Evolutionary conservation across 1,140 invertebrate genomes (phyloP).

Genomic region (Vanessa tameamea): DNA sequence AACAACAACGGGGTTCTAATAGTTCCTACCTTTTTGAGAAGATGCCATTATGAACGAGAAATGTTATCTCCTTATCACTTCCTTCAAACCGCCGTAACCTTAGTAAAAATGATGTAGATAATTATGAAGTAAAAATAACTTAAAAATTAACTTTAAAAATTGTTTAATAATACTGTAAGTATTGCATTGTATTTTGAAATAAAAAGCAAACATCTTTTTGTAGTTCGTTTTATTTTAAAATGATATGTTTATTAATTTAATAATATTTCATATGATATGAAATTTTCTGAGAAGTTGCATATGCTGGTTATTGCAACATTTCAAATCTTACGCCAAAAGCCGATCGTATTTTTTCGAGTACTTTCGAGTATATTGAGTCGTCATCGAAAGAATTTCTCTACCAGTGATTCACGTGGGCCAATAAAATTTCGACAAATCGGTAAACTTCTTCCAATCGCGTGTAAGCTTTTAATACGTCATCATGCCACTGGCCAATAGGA

Average conservation of each 20-base stretch:
- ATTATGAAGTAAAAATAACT: neutral
- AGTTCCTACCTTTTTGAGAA: too few relatives aligned
- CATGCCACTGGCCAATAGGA: slow-evolving; percentile 55
- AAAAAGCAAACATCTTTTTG: too few relatives aligned
- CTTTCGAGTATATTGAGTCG: slow-evolving; percentile 31
- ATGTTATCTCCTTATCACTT: neutral
- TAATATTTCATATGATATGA: neutral
- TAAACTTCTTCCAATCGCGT: slow-evolving; percentile 61
- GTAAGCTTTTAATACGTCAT: slow-evolving; percentile 55
- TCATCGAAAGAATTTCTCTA: slow-evolving; percentile 33
- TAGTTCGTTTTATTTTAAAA: too few relatives aligned
- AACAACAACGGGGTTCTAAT: too few relatives aligned
- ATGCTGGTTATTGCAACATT: slow-evolving; percentile 37
- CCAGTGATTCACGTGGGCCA: slow-evolving; percentile 76
- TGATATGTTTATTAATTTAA: too few relatives aligned
- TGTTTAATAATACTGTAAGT: too few relatives aligned
- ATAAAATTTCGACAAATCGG: slow-evolving; percentile 64
- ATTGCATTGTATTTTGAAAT: too few relatives aligned
- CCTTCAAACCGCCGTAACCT: too few relatives aligned
- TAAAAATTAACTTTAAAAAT: too few relatives aligned
- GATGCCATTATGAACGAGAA: too few relatives aligned
- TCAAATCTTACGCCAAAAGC: slow-evolving; percentile 58
- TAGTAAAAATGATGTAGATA: too few relatives aligned
- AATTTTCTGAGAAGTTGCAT: slow-evolving; percentile 22
- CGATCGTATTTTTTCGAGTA: slow-evolving; percentile 32